A percentile compares a stretch with the other conserved stretches of the same genome.
These are phyloP conservation scores for Papilio protenor DNA, from an alignment of 2,888 invertebrate species.

Conservation along the genomic window DNA sequence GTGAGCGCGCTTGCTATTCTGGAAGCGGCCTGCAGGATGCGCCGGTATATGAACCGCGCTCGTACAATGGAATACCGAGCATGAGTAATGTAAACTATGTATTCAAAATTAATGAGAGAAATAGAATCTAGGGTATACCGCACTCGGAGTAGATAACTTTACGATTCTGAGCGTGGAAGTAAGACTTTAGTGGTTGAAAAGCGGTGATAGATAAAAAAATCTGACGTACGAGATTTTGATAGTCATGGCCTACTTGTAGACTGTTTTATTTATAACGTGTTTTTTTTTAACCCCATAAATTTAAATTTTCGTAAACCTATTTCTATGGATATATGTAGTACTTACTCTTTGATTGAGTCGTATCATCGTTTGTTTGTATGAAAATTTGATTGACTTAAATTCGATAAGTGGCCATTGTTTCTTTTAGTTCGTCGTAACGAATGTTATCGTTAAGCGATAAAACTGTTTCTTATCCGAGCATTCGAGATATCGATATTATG, in stretches of 20 bases:
- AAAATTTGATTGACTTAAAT: neutral
- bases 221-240: neutral
- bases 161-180: neutral
- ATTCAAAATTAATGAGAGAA: neutral
- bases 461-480: conserved; percentile 13
- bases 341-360: neutral
- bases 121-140: neutral
- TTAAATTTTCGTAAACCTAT: too few relatives aligned
- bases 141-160: neutral
- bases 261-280: neutral
- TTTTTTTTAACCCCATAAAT: neutral
- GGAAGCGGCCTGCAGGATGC: conserved; percentile 38
- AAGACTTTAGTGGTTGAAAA: neutral
- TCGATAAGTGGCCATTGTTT: conserved; percentile 12
- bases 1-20: conserved; percentile 31
- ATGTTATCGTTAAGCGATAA: conserved; percentile 13
- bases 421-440: neutral
- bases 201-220: neutral
- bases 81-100: neutral
- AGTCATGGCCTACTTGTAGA: neutral
- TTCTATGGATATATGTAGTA: neutral
- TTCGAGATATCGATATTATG: conserved; percentile 24
- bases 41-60: neutral
- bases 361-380: neutral
- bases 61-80: conserved; percentile 9